Evolutionary conservation across 2,113 vertebrate genomes (phyloP), one percentile per base, ranked within the genome.

Genomic region (Cepphus grylle): DNA sequence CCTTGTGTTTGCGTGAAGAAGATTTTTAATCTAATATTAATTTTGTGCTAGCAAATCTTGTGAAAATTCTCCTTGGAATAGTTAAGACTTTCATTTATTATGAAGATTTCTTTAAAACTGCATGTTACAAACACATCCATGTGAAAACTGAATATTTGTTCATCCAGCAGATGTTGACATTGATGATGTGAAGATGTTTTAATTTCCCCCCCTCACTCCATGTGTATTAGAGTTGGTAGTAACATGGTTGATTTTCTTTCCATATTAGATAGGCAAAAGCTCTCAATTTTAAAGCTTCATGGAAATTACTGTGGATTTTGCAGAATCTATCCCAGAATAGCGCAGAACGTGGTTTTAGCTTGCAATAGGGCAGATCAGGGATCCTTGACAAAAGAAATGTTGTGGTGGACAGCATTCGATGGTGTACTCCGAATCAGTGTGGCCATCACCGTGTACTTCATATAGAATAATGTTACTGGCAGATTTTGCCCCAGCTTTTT

Each of bases 201-300:
- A 27, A 20, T 36, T 17, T 9, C 6, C 5, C 11, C 2, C 2
- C 20, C 11, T 32, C 0, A 0, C 19, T 70, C 38, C 19, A 5
- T 61, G 19, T 7, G 1, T 50, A 11, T 40, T 78, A 8, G 26
- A 79, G 30, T 8, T 74, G 29, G 52, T 61, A 56, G n/a, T 53
- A 85, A 69, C 18, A 18, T 2, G 5, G 25, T 42, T 91, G 12
- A 66, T 82, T 91, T 89, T 79, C 61, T 89, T 92, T 80, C 61
- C 13, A 5, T 38, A 19, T 50, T 53, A 81, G 73, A 66, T 26
- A 58, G 72, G 32, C 13, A 38, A 74, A 81, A 74, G 0, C 14
- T 63, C 25, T 84, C 16, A 4, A 2, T 70, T 78, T 53, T 87
- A 76, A 71, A 77, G 32, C 53, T 83, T 47, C 10, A 2, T 50